phyloP scores from a whole-genome alignment of 2,888 invertebrate genomes.

The Eupithecia insigniata region DNA sequence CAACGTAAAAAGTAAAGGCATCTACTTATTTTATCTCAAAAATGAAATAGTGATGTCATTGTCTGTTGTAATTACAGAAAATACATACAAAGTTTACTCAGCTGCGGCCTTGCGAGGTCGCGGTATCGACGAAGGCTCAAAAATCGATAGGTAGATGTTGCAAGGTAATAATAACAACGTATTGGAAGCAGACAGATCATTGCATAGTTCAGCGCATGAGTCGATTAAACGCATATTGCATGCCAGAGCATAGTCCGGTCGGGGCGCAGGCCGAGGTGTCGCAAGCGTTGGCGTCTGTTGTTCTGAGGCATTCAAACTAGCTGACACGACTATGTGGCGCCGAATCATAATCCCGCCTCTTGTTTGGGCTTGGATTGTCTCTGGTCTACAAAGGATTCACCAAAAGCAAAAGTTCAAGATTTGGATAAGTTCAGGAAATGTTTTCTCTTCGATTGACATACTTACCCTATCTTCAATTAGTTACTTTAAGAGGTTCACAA shows the following conservation, averaged over 20 bases:
- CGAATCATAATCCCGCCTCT: conserved; percentile 48
- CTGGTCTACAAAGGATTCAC: conserved; percentile 15
- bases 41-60: conserved; percentile 70
- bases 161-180: conserved; percentile 42
- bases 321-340: conserved; percentile 62
- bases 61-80: conserved; percentile 67
- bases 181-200: conserved; percentile 44
- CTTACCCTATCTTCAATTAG: background rate
- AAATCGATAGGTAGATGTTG: conserved; percentile 49
- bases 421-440: background rate
- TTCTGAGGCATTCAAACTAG: conserved; percentile 65
- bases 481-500: background rate
- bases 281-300: conserved; percentile 73
- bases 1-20: conserved; percentile 22
- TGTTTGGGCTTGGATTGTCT: conserved; percentile 15
- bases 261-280: conserved; percentile 58
- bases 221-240: conserved; percentile 56
- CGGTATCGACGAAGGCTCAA: conserved; percentile 54
- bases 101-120: conserved; percentile 80
- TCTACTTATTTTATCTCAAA: conserved; percentile 45
- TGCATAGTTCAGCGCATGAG: conserved; percentile 22
- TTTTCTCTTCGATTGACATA: background rate
- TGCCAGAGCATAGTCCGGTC: conserved; percentile 65
- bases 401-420: conserved; percentile 8
- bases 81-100: conserved; percentile 63